Evolutionary conservation across 2,797 vertebrate species (phyloP).

Genomic region (Eutrigla gurnardus): DNA sequence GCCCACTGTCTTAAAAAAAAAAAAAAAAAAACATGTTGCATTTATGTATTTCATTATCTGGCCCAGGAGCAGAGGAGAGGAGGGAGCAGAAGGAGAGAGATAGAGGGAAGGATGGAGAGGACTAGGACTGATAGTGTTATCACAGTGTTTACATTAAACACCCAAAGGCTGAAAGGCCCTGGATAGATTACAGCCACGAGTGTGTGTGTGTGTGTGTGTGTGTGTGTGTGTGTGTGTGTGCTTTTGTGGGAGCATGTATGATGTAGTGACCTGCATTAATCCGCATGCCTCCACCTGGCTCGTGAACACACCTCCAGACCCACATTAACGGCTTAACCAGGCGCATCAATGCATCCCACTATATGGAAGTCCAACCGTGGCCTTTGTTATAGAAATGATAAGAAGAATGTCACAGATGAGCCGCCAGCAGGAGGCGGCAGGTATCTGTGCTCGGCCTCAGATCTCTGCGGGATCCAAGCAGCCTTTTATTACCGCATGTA

Average conservation of each 20-base stretch:
- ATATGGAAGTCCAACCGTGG: not conserved
- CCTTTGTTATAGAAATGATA: not conserved
- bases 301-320: not conserved
- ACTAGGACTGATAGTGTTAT: conserved; percentile 63
- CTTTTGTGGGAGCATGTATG: conserved; percentile 3
- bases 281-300: conserved; percentile 6
- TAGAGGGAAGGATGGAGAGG: conserved; percentile 55
- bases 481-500: not conserved
- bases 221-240: conserved; percentile 2
- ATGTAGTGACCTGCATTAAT: conserved; percentile 20
- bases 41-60: conserved; percentile 80
- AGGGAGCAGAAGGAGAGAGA: conserved; percentile 50
- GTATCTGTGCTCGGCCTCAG: not conserved
- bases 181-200: conserved; percentile 50
- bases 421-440: not conserved
- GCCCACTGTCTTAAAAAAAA: conserved; percentile 61
- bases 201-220: conserved; percentile 4
- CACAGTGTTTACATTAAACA: conserved; percentile 71
- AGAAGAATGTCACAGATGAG: not conserved
- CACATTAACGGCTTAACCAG: not conserved
- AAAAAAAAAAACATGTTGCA: conserved; percentile 63
- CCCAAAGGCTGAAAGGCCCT: conserved; percentile 46
- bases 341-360: not conserved
- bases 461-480: not conserved
- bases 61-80: conserved; percentile 49